These are phyloP conservation scores for Hassar affinis DNA, from an alignment of 2,113 vertebrate genomes.

Conservation along the genomic window DNA sequence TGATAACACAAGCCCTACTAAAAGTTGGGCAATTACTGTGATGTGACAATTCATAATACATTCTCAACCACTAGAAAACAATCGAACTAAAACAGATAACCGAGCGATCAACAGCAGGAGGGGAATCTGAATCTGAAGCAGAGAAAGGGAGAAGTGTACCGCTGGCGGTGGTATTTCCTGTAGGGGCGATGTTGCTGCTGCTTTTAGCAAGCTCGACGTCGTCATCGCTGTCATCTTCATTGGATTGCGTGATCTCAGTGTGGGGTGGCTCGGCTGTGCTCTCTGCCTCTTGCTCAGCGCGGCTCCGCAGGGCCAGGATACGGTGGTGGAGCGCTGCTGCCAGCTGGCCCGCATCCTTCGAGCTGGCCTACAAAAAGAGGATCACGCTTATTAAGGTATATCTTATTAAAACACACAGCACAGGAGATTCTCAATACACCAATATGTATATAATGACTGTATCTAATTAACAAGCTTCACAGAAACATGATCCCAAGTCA, in stretches of 20 bases:
- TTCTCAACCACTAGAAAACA: not conserved
- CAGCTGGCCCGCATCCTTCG: constrained; percentile 94
- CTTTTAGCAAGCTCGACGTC: constrained; percentile 79
- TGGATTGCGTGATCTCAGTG: constrained; percentile 82
- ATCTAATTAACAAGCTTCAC: not conserved
- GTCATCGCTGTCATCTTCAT: constrained; percentile 91
- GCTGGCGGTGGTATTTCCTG: constrained; percentile 44
- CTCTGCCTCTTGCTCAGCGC: constrained; percentile 87
- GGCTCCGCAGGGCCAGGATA: constrained; percentile 88
- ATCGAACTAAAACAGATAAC: not conserved
- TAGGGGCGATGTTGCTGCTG: constrained; percentile 62
- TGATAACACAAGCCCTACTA: not conserved
- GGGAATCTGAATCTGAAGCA: too few relatives aligned
- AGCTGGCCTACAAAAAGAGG: constrained; percentile 81
- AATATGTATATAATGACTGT: not conserved
- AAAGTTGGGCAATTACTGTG: not conserved
- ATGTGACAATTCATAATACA: not conserved
- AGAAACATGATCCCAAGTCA: not conserved
- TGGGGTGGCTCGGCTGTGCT: constrained; percentile 60
- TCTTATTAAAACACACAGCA: not conserved
- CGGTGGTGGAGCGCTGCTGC: constrained; percentile 93
- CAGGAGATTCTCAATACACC: not conserved
- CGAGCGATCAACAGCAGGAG: not conserved
- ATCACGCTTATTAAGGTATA: not conserved
- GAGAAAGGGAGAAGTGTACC: constrained; percentile 20